Evolutionary conservation across 2,797 vertebrate species (phyloP), one percentile per base, ranked within the genome.

Genomic region (Spatula clypeata): DNA sequence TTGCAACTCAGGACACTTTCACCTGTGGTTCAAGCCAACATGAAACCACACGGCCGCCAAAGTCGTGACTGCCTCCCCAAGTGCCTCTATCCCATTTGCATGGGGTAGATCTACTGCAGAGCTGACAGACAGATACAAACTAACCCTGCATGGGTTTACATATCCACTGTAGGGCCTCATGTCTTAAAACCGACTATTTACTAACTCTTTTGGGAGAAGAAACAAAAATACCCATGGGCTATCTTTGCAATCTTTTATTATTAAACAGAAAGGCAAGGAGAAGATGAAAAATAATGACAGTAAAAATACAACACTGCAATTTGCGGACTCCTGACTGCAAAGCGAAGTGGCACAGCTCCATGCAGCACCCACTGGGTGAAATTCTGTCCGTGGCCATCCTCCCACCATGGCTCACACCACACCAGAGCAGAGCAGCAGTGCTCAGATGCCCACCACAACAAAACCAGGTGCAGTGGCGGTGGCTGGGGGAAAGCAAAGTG

Each of bases 401-500:
- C 1, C 2, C 10, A 15, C 32, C 29, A 4, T 19, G 49, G 31
- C 54, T n/a, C 17, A 42, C 84, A 44, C 18, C 79, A 51, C 45
- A 45, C 45, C 45, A 73, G 49, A 18, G 19, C 13, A 81, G 29
- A 4, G 32, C 8, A 44, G 53, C 69, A 54, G 40, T 31, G 57
- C 58, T 57, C 32, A 38, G 60, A 19, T 53, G 65, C 67, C 49
- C 55, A 69, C 6, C 0, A 0, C 16, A 55, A 34, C 0, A 49
- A 23, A 49, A 49, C 47, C 47, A 24, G 47, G 47, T 9, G 26
- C 23, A 45, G 21, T 21, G 42, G 76, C 5, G 42, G 51, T 34
- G 42, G 44, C 2, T 36, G 29, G 54, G 10, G 79, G 6, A 4
- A 32, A 67, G 69, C 38, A 10, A n/a, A 10, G 3, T 0, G 0